Evolutionary conservation across 1,140 invertebrate species (phyloP).

Genomic region (Melanaphis sacchari): DNA sequence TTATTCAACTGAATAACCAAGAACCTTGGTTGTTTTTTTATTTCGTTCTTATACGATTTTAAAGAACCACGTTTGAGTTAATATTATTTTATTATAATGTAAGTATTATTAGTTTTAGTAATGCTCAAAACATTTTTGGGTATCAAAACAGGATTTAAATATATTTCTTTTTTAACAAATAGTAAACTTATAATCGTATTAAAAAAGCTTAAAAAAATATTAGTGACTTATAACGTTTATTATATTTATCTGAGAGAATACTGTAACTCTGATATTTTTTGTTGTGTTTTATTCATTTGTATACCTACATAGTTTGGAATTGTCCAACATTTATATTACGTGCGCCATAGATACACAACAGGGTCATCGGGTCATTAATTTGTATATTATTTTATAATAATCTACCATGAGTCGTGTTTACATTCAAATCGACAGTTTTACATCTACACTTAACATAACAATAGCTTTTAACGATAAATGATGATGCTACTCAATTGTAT

Average conservation of each 20-base stretch:
- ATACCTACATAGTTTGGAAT: background rate
- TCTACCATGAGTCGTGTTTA: background rate
- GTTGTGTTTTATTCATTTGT: background rate
- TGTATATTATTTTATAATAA: background rate
- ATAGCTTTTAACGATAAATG: background rate
- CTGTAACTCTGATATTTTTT: background rate
- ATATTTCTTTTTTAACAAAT: too few relatives aligned
- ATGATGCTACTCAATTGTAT: background rate
- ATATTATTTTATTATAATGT: background rate
- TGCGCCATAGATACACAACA: background rate
- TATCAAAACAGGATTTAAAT: background rate
- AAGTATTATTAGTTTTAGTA: background rate
- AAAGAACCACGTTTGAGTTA: background rate
- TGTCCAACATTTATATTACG: background rate
- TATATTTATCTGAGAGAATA: background rate
- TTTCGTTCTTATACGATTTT: background rate
- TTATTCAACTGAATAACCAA: background rate
- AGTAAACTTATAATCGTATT: background rate
- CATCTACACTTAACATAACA: background rate
- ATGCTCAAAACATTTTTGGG: background rate
- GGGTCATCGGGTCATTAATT: background rate
- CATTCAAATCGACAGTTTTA: background rate
- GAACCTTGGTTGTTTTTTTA: background rate
- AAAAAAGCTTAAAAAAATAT: background rate
- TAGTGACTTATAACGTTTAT: background rate